Evolutionary conservation across 2,113 vertebrate species (phyloP), one percentile per base, ranked within the genome.

Genomic region (Xenopus borealis): DNA sequence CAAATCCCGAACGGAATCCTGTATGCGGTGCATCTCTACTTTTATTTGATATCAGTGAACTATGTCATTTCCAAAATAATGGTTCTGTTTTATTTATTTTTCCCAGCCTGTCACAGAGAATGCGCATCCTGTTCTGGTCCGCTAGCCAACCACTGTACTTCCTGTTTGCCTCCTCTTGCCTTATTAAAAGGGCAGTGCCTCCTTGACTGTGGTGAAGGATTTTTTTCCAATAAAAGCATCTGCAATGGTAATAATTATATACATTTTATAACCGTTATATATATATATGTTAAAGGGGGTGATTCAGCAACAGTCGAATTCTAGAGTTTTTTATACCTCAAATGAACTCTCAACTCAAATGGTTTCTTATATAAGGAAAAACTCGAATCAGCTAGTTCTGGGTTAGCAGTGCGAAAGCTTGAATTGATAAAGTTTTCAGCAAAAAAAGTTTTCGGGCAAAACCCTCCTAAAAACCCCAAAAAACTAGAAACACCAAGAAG

Each of bases 41-140:
- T 40, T 40, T 9, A 2, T 40, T 40, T 40, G 33, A 40, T 40
- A 6, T 40, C 44, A n/a, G 6, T n/a, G 10, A 62, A 59, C 12
- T 17, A 71, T 62, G 20, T 70, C 6, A 18, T 62, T 47, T 62
- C 20, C n/a, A n/a, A n/a, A 18, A 53, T 57, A 30, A 64, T 45
- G 45, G 27, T 40, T 57, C 23, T 65, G 62, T 55, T 65, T 8
- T 16, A 3, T 44, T 78, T 14, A 62, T 7, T 16, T 16, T 16
- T 16, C 14, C 47, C 87, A 99, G 96, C 52, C 63, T 98, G 96
- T 79, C 94, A 97, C n/a, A 14, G 65, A 74, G 94, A 91, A 0
- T 99, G 97, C 69, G 77, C 85, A 44, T 85, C 87, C 0, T 98
- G 96, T 12, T 80, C 87, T 8, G 96, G 96, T 18, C 91, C 95